phyloP scores from a whole-genome alignment of 1,140 invertebrate species.

The Lethrus apterus region DNA sequence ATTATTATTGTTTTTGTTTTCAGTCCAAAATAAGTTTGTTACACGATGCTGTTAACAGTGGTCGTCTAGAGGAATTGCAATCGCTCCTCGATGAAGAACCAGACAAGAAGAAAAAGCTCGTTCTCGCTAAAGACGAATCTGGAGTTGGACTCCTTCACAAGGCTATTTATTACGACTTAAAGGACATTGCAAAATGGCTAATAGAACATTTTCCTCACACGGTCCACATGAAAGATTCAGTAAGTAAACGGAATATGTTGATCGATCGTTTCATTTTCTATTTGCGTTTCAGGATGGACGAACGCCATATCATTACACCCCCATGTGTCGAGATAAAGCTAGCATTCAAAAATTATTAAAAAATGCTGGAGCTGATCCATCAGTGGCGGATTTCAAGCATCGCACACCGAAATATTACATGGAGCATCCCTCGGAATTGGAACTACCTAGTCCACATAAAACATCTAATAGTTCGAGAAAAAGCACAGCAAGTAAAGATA shows the following conservation, averaged over 20 bases:
- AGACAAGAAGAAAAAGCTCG: constrained; percentile 54
- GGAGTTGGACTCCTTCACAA: constrained; percentile 72
- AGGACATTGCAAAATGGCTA: constrained; percentile 65
- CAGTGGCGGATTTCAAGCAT: constrained; percentile 56
- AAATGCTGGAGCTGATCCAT: constrained; percentile 58
- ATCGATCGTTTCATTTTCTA: background rate
- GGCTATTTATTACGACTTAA: constrained; percentile 67
- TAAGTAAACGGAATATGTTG: constrained; percentile 41
- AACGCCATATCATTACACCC: constrained; percentile 75
- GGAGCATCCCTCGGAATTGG: constrained; percentile 49
- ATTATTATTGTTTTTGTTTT: constrained; percentile 23
- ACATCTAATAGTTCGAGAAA: constrained; percentile 38
- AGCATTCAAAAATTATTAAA: constrained; percentile 57
- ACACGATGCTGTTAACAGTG: constrained; percentile 63
- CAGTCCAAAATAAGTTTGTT: constrained; percentile 58
- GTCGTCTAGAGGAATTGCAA: constrained; percentile 57
- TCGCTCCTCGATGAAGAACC: constrained; percentile 51
- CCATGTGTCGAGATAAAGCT: constrained; percentile 56
- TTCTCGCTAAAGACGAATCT: constrained; percentile 62
- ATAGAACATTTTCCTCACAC: constrained; percentile 65
- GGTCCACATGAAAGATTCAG: constrained; percentile 68
- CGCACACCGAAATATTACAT: constrained; percentile 65
- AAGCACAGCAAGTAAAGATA: constrained; percentile 39
- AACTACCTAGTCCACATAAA: constrained; percentile 49
- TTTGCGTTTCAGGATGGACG: constrained; percentile 55